Conservation (phyloP, 2,797 vertebrate genomes). For the Percopsis omiscomaycus region DNA sequence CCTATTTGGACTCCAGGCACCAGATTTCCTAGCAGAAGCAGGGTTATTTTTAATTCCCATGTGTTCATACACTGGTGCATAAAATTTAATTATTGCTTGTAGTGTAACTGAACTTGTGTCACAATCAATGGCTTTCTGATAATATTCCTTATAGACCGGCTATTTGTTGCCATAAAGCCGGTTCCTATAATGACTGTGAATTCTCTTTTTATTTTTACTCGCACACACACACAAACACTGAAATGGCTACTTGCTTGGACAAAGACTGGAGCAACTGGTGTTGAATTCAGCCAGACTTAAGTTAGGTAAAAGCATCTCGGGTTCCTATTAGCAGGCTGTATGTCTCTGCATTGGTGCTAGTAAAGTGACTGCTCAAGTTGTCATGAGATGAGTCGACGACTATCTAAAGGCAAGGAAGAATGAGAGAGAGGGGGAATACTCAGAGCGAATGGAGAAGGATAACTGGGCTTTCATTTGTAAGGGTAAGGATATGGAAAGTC, state of each 20-base stretch:
- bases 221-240: not conserved
- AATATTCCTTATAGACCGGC: no score
- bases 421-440: conserved; percentile 41
- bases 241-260: conserved; percentile 6
- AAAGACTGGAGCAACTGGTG: conserved; percentile 33
- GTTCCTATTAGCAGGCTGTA: conserved; percentile 47
- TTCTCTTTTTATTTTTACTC: not conserved
- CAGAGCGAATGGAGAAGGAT: conserved; percentile 64
- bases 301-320: conserved; percentile 42
- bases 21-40: conserved; percentile 4
- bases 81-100: no score
- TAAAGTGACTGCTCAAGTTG: conserved; percentile 15
- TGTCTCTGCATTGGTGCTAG: conserved; percentile 21
- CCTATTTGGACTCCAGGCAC: conserved; percentile 14
- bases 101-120: no score
- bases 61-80: no score
- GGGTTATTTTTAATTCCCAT: not conserved
- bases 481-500: conserved; percentile 52
- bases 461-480: conserved; percentile 65
- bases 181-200: no score
- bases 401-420: conserved; percentile 38
- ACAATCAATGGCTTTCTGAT: no score
- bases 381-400: conserved; percentile 34
- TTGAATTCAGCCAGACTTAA: conserved; percentile 55
- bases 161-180: no score